Base-by-base conservation (phyloP, 1,140 invertebrate species). In the Lepidostoma basale region DNA sequence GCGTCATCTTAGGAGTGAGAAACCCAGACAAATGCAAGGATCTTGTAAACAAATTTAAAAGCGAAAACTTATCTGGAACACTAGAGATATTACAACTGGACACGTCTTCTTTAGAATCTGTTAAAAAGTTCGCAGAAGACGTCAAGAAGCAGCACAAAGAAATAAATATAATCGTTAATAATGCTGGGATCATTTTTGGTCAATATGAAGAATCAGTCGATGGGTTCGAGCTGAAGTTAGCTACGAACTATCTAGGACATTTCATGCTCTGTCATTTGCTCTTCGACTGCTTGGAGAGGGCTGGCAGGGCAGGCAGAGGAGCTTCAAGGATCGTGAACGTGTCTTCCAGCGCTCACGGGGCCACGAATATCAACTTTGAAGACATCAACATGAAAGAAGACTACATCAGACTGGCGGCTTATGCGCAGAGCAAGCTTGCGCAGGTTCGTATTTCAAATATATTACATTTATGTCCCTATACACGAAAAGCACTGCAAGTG, bases 391-490 rank as follows among this genome's bases (percentile, higher is more conserved):
- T 86, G 77, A 89, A 86, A 88, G 91, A 85, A 73, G 83, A 81
- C 73, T 79, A 78, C 69, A 75, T 80, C 40, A 83, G 89, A 0
- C 85, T 86, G 65, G 84, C 82, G 40, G 90, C 91, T 0, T 97
- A 97, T 77, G 88, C 89, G 25, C 90, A 93, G 76, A 95, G 94
- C 12, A 97, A 97, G 85, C 79, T 96, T 42, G 92, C 93, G 22
- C 92, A 95, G 83, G 81, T 95, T 39, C 74, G 1, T 25, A 45
- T 36, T 36, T 36, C 14, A 36, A 36, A 2, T 1, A n/a, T 36
- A 6, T 36, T 12, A 2, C 5, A 2, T 36, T 36, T n/a, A n/a
- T n/a, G n/a, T n/a, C n/a, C n/a, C n/a, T n/a, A n/a, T n/a, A n/a
- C n/a, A n/a, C n/a, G n/a, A n/a, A n/a, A n/a, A n/a, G n/a, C n/a